Evolutionary conservation across 2,113 vertebrate species (phyloP).

Genomic region (Hippoglossus stenolepis): DNA sequence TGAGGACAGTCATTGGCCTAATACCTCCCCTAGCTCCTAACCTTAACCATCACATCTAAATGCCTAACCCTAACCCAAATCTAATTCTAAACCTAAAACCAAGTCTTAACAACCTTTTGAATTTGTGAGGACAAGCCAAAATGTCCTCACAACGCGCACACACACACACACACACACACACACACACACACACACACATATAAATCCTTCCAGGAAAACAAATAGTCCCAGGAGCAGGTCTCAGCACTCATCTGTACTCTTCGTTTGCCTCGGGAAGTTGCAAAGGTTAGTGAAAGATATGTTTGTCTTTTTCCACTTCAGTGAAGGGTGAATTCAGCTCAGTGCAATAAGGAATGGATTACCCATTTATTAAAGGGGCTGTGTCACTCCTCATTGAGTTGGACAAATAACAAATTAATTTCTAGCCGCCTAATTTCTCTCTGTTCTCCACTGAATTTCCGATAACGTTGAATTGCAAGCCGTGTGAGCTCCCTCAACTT

Average conservation of each 20-base stretch:
- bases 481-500: slow-evolving; percentile 57
- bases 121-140: no score
- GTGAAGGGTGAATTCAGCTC: slow-evolving; percentile 76
- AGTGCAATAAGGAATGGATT: slow-evolving; percentile 78
- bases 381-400: slow-evolving; percentile 82
- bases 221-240: slow-evolving; percentile 51
- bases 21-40: no score
- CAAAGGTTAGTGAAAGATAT: slow-evolving; percentile 74
- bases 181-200: slow-evolving; percentile 19
- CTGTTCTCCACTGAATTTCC: slow-evolving; percentile 77
- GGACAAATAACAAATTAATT: slow-evolving; percentile 83
- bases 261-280: slow-evolving; percentile 57
- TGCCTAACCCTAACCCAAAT: no score
- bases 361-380: slow-evolving; percentile 75
- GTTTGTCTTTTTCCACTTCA: slow-evolving; percentile 81
- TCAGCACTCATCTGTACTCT: slow-evolving; percentile 28
- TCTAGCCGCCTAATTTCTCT: slow-evolving; percentile 79
- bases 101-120: no score
- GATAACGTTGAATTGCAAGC: slow-evolving; percentile 68
- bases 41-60: no score
- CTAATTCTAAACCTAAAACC: no score
- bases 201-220: slow-evolving; percentile 55
- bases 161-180: slow-evolving; percentile 15
- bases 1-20: no score
- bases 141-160: no score